Evolutionary conservation across 2,888 invertebrate species (phyloP).

Genomic region (Xylota segnis): DNA sequence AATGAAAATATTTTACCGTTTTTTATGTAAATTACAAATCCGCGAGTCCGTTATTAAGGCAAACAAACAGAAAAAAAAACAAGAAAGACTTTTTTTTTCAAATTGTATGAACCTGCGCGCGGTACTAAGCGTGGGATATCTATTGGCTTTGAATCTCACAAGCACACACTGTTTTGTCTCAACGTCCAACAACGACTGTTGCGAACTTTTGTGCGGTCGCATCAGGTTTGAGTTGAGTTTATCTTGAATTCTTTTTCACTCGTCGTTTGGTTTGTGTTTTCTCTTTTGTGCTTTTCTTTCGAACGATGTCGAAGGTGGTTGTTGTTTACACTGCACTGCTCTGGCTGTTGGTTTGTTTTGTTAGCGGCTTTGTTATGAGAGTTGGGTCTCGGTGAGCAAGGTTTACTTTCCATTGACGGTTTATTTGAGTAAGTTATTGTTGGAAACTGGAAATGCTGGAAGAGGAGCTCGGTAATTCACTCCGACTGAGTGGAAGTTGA

Average conservation of each 20-base stretch:
- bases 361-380: slow-evolving; percentile 33
- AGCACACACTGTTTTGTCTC: slow-evolving; percentile 33
- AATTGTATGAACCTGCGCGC: slow-evolving; percentile 53
- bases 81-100: background rate
- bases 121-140: slow-evolving; percentile 47
- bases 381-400: background rate
- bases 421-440: slow-evolving; percentile 20
- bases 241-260: slow-evolving; percentile 23
- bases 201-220: slow-evolving; percentile 43
- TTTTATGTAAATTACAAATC: slow-evolving; percentile 67
- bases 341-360: slow-evolving; percentile 20
- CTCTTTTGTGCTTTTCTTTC: slow-evolving; percentile 32
- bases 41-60: slow-evolving; percentile 53
- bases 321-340: background rate
- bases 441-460: slow-evolving; percentile 31
- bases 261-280: slow-evolving; percentile 14
- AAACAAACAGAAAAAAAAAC: slow-evolving; percentile 12
- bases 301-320: background rate
- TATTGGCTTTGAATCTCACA: slow-evolving; percentile 14
- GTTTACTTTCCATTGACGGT: slow-evolving; percentile 37
- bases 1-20: slow-evolving; percentile 71
- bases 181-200: slow-evolving; percentile 66
- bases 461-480: background rate
- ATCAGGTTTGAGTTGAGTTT: slow-evolving; percentile 65
- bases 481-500: slow-evolving; percentile 29